phyloP scores from a whole-genome alignment of 2,888 invertebrate genomes.

The Apotomis betuletana region DNA sequence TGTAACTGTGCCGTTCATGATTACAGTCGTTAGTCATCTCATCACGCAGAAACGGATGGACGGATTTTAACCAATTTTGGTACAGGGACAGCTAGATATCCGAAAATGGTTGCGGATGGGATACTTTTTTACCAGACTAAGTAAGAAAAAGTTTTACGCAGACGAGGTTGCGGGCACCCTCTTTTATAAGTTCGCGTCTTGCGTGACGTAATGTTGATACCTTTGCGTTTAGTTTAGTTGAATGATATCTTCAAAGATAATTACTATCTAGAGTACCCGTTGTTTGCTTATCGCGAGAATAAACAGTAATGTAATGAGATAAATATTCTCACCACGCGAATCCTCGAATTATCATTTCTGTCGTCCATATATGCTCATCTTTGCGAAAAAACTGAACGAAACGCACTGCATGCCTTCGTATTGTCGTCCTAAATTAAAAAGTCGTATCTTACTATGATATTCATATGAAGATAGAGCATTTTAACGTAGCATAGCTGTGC shows the following conservation, averaged over 20 bases:
- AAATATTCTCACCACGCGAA: conserved; percentile 32
- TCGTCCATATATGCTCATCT: conserved; percentile 45
- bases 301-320: conserved; percentile 30
- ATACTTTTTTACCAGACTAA: too few species aligned
- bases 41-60: too few species aligned
- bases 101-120: too few species aligned
- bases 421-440: too few species aligned
- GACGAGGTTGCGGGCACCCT: not conserved
- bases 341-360: conserved; percentile 49
- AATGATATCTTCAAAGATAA: conserved; percentile 31
- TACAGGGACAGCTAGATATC: too few species aligned
- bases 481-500: conserved; percentile 45
- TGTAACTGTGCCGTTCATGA: too few species aligned
- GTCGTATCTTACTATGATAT: too few species aligned
- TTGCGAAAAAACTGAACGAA: conserved; percentile 61
- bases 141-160: too few species aligned
- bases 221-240: conserved; percentile 6
- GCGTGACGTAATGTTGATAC: not conserved
- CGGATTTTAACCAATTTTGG: too few species aligned
- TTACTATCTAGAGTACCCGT: conserved; percentile 36
- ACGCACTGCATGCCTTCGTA: conserved; percentile 66
- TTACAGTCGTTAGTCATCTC: too few species aligned
- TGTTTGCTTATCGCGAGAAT: conserved; percentile 23
- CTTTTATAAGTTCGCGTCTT: not conserved
- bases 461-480: too few species aligned